Conservation (phyloP, 2,888 invertebrate genomes). For the Eurytoma adleriae region DNA sequence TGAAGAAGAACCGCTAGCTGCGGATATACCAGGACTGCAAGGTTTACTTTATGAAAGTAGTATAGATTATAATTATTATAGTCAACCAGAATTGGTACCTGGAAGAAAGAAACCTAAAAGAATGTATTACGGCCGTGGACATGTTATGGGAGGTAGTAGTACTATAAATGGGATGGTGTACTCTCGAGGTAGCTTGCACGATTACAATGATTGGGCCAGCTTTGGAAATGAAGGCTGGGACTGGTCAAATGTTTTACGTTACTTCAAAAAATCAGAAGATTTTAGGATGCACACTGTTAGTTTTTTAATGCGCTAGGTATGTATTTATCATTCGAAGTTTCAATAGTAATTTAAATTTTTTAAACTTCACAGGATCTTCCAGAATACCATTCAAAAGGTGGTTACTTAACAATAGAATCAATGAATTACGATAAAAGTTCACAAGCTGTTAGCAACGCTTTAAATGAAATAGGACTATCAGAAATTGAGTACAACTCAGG, state of each 20-base stretch:
- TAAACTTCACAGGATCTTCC: conserved; percentile 68
- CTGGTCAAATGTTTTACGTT: conserved; percentile 31
- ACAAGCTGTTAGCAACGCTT: conserved; percentile 78
- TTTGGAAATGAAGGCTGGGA: conserved; percentile 34
- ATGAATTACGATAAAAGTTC: conserved; percentile 80
- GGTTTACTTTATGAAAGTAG: conserved; percentile 82
- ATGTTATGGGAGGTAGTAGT: conserved; percentile 40
- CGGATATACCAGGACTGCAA: conserved; percentile 85
- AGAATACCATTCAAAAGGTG: conserved; percentile 79
- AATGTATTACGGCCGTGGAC: neutral
- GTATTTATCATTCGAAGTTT: too few species aligned
- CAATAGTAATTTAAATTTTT: too few species aligned
- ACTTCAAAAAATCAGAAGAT: conserved; percentile 43
- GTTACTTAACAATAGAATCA: conserved; percentile 80
- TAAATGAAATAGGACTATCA: conserved; percentile 80
- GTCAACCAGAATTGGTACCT: conserved; percentile 80
- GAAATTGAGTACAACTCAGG: conserved; percentile 79
- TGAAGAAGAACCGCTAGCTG: conserved; percentile 84
- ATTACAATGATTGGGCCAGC: conserved; percentile 31
- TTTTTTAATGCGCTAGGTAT: too few species aligned
- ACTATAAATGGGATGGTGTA: conserved; percentile 25
- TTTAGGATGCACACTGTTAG: too few species aligned
- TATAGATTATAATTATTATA: conserved; percentile 83
- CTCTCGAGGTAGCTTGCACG: conserved; percentile 29
- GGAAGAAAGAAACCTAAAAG: conserved; percentile 75